Evolutionary conservation across 2,888 invertebrate species (phyloP).

Genomic region (Drosophila emarginata): DNA sequence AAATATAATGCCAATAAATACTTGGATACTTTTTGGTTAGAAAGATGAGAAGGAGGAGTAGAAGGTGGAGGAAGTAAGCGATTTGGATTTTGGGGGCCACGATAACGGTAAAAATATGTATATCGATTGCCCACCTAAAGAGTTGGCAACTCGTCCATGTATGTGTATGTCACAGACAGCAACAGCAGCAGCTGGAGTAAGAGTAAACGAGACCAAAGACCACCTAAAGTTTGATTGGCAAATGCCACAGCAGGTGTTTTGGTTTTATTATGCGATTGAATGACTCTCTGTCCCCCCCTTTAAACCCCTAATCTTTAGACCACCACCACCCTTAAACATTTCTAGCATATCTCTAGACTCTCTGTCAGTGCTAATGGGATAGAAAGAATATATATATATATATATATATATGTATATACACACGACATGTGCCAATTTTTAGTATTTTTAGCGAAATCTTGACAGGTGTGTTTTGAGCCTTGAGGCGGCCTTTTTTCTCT

Average conservation of each 20-base stretch:
- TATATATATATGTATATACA: too few relatives aligned
- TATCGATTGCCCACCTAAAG: slow-evolving; percentile 57
- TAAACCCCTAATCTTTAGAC: too few relatives aligned
- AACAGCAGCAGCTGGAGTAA: neutral
- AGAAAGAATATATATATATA: neutral
- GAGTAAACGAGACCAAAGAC: slow-evolving; percentile 34
- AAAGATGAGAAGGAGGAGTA: too few relatives aligned
- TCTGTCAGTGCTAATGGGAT: slow-evolving; percentile 16
- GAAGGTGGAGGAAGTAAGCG: slow-evolving; percentile 4
- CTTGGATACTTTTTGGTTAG: slow-evolving; percentile 1
- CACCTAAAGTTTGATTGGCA: slow-evolving; percentile 64
- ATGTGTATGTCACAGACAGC: slow-evolving; percentile 40
- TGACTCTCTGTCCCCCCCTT: neutral
- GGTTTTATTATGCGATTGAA: slow-evolving; percentile 15
- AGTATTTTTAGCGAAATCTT: slow-evolving; percentile 31
- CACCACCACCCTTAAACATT: neutral
- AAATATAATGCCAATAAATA: slow-evolving; percentile 63
- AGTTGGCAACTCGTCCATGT: slow-evolving; percentile 12
- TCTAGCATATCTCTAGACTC: slow-evolving; percentile 11
- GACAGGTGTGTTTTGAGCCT: slow-evolving; percentile 68
- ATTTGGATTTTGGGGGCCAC: too few relatives aligned
- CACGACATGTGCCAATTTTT: slow-evolving; percentile 4
- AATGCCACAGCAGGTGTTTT: slow-evolving; percentile 50
- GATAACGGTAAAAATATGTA: slow-evolving; percentile 52
- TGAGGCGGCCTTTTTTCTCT: slow-evolving; percentile 14